Evolutionary conservation across 2,797 vertebrate species (phyloP).

Genomic region (Halcyon chelicuti): DNA sequence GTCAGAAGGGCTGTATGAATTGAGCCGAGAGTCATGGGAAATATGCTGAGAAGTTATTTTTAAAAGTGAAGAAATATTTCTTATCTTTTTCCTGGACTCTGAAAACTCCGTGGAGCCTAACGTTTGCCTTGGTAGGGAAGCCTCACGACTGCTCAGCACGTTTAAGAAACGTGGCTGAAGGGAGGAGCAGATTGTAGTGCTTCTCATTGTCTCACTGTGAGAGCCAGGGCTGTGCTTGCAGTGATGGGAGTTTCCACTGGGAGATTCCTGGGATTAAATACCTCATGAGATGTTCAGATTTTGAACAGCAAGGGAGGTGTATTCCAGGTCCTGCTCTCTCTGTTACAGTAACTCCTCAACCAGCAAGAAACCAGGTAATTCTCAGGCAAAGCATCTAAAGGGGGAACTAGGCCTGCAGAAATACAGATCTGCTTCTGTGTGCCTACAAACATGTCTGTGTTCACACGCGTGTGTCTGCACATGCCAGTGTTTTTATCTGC

Average conservation of each 20-base stretch:
- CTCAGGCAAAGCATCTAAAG: background rate
- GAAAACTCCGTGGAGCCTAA: background rate
- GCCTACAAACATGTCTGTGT: background rate
- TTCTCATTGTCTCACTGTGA: background rate
- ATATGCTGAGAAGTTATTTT: background rate
- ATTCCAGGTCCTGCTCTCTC: background rate
- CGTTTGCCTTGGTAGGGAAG: background rate
- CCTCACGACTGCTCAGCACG: background rate
- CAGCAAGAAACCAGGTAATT: background rate
- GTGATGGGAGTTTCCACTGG: background rate
- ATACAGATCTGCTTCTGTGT: background rate
- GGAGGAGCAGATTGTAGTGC: background rate
- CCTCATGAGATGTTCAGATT: background rate
- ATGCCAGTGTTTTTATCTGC: background rate
- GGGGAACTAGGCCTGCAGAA: background rate
- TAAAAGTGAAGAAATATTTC: background rate
- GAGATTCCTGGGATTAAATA: background rate
- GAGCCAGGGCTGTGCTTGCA: background rate
- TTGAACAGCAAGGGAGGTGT: background rate
- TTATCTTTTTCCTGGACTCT: background rate
- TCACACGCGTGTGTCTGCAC: background rate
- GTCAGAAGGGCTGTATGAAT: background rate
- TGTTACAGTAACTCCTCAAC: background rate
- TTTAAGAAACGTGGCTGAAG: background rate
- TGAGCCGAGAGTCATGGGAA: background rate